Base-by-base conservation (phyloP, 2,888 invertebrate species). In the Xestia c-nigrum region DNA sequence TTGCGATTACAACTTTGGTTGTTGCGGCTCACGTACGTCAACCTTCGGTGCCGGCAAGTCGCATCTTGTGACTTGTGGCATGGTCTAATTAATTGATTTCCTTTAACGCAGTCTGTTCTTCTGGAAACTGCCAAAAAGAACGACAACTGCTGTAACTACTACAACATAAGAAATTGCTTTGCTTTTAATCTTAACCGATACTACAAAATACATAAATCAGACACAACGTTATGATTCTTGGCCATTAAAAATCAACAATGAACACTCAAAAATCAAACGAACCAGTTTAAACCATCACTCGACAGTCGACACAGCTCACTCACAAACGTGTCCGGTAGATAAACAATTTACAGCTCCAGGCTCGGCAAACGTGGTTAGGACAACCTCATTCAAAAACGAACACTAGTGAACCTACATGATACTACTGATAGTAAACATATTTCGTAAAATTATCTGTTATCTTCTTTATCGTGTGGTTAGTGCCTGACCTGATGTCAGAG, bases 261-360 rank as follows among this genome's bases (percentile, higher is more conserved):
- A 38, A 50, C 7, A n/a, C 16, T n/a, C 4, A 46, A 77, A 64
- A 84, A 84, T 57, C 74, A 67, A 70, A 68, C 40, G 24, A 59
- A n/a, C n/a, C 16, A n/a, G 31, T 24, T 14, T 57, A n/a, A 40
- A 63, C n/a, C 47, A 16, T 50, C 31, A 40, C 24, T 74, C 65
- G 57, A 67, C n/a, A 24, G 19, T 71, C 61, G 66, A 72, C 66
- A 64, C 57, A 55, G 43, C 10, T 71, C 47, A 38, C 59, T 63
- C 64, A 31, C 38, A 50, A 82, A 50, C 64, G 38, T 40, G 43
- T 43, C 67, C 67, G 65, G 50, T 63, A 74, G 69, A 47, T 78
- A 83, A 85, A 68, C 40, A 82, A 38, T 61, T 85, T 69, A 85
- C 46, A 47, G 70, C 40, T 40, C 19, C 46, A 40, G 69, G 59